A percentile compares a stretch with the other conserved stretches of the same genome.
Conservation (phyloP, 1,140 invertebrate genomes). For the Drosophila eugracilis region DNA sequence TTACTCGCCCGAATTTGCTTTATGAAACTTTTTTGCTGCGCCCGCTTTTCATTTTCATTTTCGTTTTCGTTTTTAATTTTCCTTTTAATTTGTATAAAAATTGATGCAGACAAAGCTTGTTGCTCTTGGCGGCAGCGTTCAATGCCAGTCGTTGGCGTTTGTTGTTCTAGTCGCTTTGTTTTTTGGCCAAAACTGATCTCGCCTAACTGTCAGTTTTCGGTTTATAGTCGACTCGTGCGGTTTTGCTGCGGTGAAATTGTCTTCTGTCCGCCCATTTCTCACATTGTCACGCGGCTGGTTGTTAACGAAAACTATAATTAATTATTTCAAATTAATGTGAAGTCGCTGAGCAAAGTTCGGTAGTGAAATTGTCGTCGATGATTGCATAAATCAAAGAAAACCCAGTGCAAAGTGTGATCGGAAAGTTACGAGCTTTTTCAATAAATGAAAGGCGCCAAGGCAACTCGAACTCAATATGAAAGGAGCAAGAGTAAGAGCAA, state of each 20-base stretch:
- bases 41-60: slow-evolving; percentile 44
- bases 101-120: slow-evolving; percentile 73
- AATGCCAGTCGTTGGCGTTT: slow-evolving; percentile 79
- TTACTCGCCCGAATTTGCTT: slow-evolving; percentile 59
- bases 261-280: slow-evolving; percentile 69
- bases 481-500: slow-evolving; percentile 65
- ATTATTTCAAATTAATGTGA: slow-evolving; percentile 34
- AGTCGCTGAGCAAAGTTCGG: slow-evolving; percentile 4
- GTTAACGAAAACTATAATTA: slow-evolving; percentile 33
- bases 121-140: slow-evolving; percentile 78
- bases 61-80: slow-evolving; percentile 31
- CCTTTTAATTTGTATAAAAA: slow-evolving; percentile 76
- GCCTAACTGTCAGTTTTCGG: slow-evolving; percentile 82
- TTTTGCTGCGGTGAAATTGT: slow-evolving; percentile 60
- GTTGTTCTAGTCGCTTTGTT: slow-evolving; percentile 74
- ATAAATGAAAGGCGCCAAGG: slow-evolving; percentile 79
- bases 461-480: slow-evolving; percentile 72
- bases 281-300: slow-evolving; percentile 46
- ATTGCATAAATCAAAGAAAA: slow-evolving; percentile 33
- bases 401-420: slow-evolving; percentile 22
- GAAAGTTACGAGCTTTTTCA: background rate
- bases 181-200: slow-evolving; percentile 83
- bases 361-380: slow-evolving; percentile 21
- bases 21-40: slow-evolving; percentile 67
- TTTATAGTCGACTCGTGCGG: slow-evolving; percentile 76